Evolutionary conservation across 2,888 invertebrate genomes (phyloP).

Genomic region (Steinernema hermaphroditum): DNA sequence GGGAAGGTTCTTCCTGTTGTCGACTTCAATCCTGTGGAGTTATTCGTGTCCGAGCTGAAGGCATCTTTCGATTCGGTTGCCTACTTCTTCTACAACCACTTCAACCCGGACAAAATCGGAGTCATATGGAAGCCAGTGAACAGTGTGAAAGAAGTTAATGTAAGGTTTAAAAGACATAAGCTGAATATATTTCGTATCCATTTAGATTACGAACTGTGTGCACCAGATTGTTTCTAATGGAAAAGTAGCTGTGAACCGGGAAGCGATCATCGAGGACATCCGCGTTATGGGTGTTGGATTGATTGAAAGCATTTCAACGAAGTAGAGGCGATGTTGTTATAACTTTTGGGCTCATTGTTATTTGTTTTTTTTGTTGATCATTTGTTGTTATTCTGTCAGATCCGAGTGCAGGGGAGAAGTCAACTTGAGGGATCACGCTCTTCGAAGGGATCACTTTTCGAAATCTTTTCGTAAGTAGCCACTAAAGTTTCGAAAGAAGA

Average conservation of each 20-base stretch:
- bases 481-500: too few species aligned
- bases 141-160: conserved; percentile 17
- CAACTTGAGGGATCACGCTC: too few species aligned
- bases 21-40: conserved; percentile 78
- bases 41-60: conserved; percentile 76
- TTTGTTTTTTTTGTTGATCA: neutral
- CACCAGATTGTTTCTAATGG: neutral
- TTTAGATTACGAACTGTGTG: conserved; percentile 19
- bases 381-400: neutral
- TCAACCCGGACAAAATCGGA: conserved; percentile 83
- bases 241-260: neutral
- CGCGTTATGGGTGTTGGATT: conserved; percentile 3
- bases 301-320: neutral
- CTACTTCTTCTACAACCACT: conserved; percentile 84
- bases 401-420: too few species aligned
- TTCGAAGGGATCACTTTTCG: too few species aligned
- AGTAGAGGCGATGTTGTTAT: neutral
- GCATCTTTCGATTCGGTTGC: conserved; percentile 74
- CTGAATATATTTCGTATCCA: conserved; percentile 38
- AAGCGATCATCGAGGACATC: conserved; percentile 65
- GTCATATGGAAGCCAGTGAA: conserved; percentile 80
- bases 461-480: too few species aligned
- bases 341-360: neutral
- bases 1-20: conserved; percentile 74
- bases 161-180: neutral